A percentile compares a stretch with the other conserved stretches of the same genome.
These are phyloP conservation scores for Choristoneura rosaceana DNA, from an alignment of 2,888 invertebrate genomes.

Conservation along the genomic window DNA sequence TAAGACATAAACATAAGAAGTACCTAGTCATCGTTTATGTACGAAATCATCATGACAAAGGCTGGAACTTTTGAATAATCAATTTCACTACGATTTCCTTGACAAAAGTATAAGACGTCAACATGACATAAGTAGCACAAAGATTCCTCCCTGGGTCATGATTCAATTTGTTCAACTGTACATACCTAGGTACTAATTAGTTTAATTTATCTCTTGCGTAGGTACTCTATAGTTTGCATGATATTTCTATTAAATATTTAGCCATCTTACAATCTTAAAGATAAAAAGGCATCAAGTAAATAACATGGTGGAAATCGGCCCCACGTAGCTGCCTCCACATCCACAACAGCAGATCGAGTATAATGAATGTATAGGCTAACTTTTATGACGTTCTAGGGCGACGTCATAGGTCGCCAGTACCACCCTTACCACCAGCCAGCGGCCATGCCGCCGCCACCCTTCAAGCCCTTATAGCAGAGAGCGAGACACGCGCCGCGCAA, in stretches of 20 bases:
- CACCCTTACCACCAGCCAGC: constrained; percentile 81
- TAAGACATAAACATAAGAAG: no score
- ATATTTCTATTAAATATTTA: background rate
- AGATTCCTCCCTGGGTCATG: no score
- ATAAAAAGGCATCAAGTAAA: background rate
- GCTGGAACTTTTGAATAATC: no score
- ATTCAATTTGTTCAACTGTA: no score
- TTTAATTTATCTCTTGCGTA: no score
- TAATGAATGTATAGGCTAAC: constrained; percentile 78
- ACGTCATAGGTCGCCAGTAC: constrained; percentile 79
- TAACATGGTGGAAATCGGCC: constrained; percentile 38
- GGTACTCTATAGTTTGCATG: background rate
- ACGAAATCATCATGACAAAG: no score
- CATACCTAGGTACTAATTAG: no score
- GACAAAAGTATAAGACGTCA: no score
- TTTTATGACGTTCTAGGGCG: constrained; percentile 79
- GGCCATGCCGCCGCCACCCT: constrained; percentile 68
- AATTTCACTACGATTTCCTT: no score
- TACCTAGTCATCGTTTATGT: no score
- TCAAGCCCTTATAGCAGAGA: constrained; percentile 82
- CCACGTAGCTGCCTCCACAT: constrained; percentile 12
- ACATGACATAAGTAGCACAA: no score
- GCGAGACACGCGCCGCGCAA: constrained; percentile 51
- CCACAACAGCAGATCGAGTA: constrained; percentile 47
- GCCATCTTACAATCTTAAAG: background rate